Evolutionary conservation across 1,140 invertebrate genomes (phyloP).

Genomic region (Anagrus nilaparvatae): DNA sequence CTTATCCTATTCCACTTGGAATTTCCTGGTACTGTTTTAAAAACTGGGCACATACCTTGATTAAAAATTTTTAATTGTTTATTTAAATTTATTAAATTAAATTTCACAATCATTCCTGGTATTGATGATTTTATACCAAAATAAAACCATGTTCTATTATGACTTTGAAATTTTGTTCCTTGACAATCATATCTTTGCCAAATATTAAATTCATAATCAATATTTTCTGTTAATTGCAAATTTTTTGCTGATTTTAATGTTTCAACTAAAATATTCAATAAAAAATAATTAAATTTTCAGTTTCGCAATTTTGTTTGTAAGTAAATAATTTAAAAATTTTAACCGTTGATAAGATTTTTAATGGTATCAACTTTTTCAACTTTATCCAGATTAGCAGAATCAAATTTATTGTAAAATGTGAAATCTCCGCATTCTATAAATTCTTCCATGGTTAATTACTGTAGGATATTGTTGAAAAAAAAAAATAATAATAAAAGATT

Average conservation of each 20-base stretch:
- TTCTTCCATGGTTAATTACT: slow-evolving; percentile 30
- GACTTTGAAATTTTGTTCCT: slow-evolving; percentile 82
- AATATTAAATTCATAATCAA: slow-evolving; percentile 80
- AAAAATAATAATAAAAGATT: no score
- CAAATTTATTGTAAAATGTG: slow-evolving; percentile 70
- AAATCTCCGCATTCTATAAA: slow-evolving; percentile 52
- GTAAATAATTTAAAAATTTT: no score
- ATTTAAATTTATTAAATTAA: slow-evolving; percentile 83
- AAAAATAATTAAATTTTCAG: no score
- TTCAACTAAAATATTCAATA: no score
- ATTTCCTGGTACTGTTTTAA: slow-evolving; percentile 55
- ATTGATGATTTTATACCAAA: slow-evolving; percentile 64
- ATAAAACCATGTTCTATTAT: slow-evolving; percentile 88
- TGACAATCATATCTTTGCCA: slow-evolving; percentile 86
- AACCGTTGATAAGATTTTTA: no score
- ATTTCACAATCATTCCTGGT: slow-evolving; percentile 52
- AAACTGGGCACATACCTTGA: slow-evolving; percentile 84
- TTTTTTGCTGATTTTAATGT: no score
- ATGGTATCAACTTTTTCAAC: slow-evolving; percentile 58
- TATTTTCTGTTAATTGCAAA: no score
- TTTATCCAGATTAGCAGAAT: slow-evolving; percentile 75
- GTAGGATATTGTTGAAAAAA: no score
- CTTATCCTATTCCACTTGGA: slow-evolving; percentile 71
- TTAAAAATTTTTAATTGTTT: slow-evolving; percentile 83
- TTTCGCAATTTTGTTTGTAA: no score